These are phyloP conservation scores for Porphyrio hochstetteri DNA, from an alignment of 2,113 vertebrate genomes.

Conservation along the genomic window DNA sequence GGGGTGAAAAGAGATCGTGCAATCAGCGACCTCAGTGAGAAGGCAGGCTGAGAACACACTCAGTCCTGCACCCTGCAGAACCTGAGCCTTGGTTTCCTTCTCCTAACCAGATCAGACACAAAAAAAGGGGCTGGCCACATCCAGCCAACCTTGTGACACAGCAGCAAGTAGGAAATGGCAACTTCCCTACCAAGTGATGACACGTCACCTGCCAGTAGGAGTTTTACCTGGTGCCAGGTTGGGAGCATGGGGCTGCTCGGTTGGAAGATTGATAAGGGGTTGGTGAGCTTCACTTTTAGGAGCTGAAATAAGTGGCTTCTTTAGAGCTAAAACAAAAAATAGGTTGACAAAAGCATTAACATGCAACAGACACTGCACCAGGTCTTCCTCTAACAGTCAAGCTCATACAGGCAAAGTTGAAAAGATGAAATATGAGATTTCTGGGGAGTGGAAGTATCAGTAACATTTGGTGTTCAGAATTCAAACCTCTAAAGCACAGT, in stretches of 20 bases:
- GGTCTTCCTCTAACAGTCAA: not conserved
- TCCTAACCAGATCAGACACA: not conserved
- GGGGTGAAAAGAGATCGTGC: fast-evolving
- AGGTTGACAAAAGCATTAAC: constrained; percentile 2
- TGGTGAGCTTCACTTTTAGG: constrained; percentile 62
- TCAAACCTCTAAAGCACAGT: not conserved
- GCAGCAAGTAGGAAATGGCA: not conserved
- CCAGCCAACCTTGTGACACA: fast-evolving
- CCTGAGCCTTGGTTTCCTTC: not conserved
- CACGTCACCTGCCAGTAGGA: not conserved
- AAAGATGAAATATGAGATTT: not conserved
- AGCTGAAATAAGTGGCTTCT: constrained; percentile 72
- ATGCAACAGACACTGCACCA: not conserved
- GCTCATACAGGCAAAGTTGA: not conserved
- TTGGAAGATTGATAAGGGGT: constrained; percentile 38
- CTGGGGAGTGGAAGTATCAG: not conserved
- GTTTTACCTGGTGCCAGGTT: constrained; percentile 73
- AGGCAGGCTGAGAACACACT: not conserved
- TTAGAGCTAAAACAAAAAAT: constrained; percentile 70
- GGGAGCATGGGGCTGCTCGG: constrained; percentile 65
- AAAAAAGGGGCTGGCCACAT: not conserved
- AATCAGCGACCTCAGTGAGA: not conserved
- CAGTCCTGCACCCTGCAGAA: not conserved
- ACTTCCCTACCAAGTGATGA: not conserved
- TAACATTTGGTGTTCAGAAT: not conserved